phyloP scores from a whole-genome alignment of 2,888 invertebrate genomes.

The Dynastes tityus region DNA sequence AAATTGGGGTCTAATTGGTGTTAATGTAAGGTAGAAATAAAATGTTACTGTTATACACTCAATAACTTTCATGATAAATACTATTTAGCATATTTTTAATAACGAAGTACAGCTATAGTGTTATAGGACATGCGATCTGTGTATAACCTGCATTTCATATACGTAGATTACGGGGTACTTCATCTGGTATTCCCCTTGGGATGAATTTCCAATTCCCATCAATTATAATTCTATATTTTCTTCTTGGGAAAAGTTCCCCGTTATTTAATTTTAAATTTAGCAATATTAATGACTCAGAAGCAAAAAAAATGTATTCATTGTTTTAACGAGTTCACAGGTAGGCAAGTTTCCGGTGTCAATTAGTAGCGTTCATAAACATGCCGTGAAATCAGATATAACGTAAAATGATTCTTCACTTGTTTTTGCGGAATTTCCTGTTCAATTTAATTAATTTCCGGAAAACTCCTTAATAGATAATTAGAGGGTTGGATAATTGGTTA shows the following conservation, averaged over 20 bases:
- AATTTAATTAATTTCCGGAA: background rate
- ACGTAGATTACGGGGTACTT: background rate
- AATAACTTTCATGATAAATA: conserved; percentile 1
- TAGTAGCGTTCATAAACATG: too few species aligned
- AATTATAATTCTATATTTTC: too few species aligned
- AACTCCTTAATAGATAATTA: background rate
- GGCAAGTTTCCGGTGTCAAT: background rate
- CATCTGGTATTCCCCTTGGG: too few species aligned
- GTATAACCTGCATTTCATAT: background rate
- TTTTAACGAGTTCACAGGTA: too few species aligned
- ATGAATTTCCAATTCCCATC: too few species aligned
- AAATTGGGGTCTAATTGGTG: conserved; percentile 2
- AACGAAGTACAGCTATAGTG: background rate
- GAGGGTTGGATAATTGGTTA: background rate
- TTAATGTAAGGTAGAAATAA: conserved; percentile 14
- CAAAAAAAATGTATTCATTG: background rate
- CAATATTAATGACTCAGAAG: too few species aligned
- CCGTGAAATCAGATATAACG: background rate
- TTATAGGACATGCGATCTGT: conserved; percentile 22
- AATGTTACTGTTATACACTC: conserved; percentile 14
- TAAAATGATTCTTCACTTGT: background rate
- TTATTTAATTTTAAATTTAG: background rate
- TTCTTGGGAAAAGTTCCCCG: background rate
- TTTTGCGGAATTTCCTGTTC: background rate
- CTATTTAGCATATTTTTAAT: conserved; percentile 6